Evolutionary conservation across 2,797 vertebrate genomes (phyloP).

Genomic region (Pangasius larnaudii): DNA sequence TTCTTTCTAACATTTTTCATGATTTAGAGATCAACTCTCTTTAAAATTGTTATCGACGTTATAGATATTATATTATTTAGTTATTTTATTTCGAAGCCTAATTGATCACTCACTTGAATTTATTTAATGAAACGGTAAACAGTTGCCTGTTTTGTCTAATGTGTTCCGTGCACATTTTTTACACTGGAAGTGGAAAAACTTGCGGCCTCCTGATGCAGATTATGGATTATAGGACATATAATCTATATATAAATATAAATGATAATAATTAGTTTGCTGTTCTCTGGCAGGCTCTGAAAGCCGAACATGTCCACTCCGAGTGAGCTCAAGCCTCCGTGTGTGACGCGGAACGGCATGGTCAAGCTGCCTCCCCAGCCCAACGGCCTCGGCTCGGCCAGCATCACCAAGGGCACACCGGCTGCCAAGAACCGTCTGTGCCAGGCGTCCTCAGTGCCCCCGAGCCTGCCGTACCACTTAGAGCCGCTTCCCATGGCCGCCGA

Average conservation of each 20-base stretch:
- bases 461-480: constrained; percentile 86
- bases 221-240: background rate
- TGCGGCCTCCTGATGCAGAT: background rate
- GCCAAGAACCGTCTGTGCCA: constrained; percentile 97
- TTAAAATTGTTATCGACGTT: background rate
- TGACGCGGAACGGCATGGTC: constrained; percentile 95
- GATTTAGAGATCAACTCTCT: background rate
- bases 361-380: constrained; percentile 95
- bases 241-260: background rate
- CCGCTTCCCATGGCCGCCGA: constrained; percentile 60
- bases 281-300: constrained; percentile 76
- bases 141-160: background rate
- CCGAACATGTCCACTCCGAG: constrained; percentile 96
- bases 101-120: background rate
- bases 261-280: background rate
- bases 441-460: constrained; percentile 90
- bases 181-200: too few relatives aligned
- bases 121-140: background rate
- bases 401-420: constrained; percentile 97
- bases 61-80: background rate
- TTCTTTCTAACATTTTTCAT: background rate
- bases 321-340: constrained; percentile 94
- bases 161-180: background rate
- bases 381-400: constrained; percentile 92
- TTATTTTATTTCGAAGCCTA: background rate